phyloP scores from a whole-genome alignment of 1,140 invertebrate genomes.

The Drosophila pseudoobscura region DNA sequence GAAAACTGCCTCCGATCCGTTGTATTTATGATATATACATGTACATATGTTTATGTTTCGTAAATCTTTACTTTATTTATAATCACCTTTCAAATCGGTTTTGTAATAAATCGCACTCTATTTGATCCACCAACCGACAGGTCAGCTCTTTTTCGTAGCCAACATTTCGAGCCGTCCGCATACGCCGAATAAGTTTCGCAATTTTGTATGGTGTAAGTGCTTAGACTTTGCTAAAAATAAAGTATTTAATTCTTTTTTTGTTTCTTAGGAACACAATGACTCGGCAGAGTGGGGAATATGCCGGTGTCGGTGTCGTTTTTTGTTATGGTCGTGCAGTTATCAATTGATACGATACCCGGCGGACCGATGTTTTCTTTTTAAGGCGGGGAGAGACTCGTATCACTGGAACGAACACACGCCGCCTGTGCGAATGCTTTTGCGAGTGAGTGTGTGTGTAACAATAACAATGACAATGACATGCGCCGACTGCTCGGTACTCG shows the following conservation, averaged over 20 bases:
- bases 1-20: no score
- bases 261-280: constrained; percentile 26
- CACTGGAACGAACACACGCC: constrained; percentile 25
- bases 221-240: constrained; percentile 45
- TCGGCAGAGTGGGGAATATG: constrained; percentile 19
- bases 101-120: background rate
- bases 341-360: constrained; percentile 58
- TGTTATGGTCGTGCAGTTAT: constrained; percentile 42
- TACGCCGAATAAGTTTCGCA: background rate
- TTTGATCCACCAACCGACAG: constrained; percentile 2
- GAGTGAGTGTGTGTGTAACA: constrained; percentile 43
- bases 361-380: constrained; percentile 57
- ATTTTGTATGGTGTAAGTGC: constrained; percentile 18
- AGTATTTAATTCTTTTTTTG: background rate
- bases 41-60: no score
- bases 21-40: no score
- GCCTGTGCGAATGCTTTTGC: constrained; percentile 11
- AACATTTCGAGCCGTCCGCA: background rate
- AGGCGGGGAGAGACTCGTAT: constrained; percentile 31
- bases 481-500: constrained; percentile 28
- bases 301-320: constrained; percentile 12
- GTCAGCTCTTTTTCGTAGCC: background rate
- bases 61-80: no score
- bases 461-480: constrained; percentile 49
- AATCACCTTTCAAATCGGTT: no score